These are phyloP conservation scores for Apamea epomidion DNA, from an alignment of 2,888 invertebrate genomes.

Conservation along the genomic window DNA sequence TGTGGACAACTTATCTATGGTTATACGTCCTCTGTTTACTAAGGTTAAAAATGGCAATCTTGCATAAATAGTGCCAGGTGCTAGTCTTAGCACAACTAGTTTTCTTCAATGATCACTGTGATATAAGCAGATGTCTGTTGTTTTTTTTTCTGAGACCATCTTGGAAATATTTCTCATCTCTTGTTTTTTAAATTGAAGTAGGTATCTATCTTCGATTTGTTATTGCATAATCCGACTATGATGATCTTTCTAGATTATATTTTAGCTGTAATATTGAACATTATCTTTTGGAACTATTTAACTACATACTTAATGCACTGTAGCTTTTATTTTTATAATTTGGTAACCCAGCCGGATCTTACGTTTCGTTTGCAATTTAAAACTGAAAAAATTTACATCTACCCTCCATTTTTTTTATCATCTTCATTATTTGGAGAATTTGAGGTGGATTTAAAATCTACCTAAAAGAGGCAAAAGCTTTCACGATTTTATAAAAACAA, in stretches of 20 bases:
- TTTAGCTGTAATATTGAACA: neutral
- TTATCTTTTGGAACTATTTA: slow-evolving; percentile 1
- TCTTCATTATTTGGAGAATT: neutral
- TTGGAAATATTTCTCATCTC: slow-evolving; percentile 2
- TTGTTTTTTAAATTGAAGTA: slow-evolving; percentile 21
- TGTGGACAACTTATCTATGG: neutral
- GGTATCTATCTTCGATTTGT: neutral
- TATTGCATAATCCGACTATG: slow-evolving; percentile 16
- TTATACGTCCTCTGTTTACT: neutral
- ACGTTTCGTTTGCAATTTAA: neutral
- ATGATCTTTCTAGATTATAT: slow-evolving; percentile 19
- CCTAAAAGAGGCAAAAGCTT: neutral
- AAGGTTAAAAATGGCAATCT: slow-evolving; percentile 20
- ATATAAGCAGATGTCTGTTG: slow-evolving; percentile 36
- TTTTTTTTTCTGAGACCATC: slow-evolving; percentile 4
- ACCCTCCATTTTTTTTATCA: neutral
- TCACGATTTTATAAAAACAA: neutral
- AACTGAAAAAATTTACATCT: neutral
- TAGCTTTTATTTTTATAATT: slow-evolving; percentile 21
- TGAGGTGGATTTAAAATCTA: neutral
- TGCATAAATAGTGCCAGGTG: slow-evolving; percentile 33
- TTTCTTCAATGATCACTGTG: slow-evolving; percentile 30
- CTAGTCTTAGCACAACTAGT: slow-evolving; percentile 42
- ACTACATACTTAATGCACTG: neutral
- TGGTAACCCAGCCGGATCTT: slow-evolving; percentile 15